Percentiles rank a stretch among this genome's conserved stretches.
Conservation (phyloP, 2,888 invertebrate species). For the Brachyptera putata region DNA sequence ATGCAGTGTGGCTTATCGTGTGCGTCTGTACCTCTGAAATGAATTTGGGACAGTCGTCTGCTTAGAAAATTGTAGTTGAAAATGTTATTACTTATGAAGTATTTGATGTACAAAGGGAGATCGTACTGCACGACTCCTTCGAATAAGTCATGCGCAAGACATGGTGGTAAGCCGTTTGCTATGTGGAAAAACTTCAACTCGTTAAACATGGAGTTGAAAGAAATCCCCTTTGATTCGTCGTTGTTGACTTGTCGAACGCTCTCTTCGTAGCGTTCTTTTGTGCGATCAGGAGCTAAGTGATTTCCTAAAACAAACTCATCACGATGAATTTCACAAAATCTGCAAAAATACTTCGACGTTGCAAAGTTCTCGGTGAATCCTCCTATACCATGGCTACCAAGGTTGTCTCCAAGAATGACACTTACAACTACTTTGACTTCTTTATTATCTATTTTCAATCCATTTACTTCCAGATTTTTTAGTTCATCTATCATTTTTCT, state of each 20-base stretch:
- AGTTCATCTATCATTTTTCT: not conserved
- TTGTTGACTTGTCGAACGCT: not conserved
- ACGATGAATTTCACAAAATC: slow-evolving; percentile 8
- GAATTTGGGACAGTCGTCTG: not conserved
- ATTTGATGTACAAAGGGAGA: too few relatives aligned
- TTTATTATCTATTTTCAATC: not conserved
- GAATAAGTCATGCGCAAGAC: too few relatives aligned
- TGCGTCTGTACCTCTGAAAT: not conserved
- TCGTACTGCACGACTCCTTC: too few relatives aligned
- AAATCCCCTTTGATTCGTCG: slow-evolving; percentile 1
- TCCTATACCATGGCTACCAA: slow-evolving; percentile 11
- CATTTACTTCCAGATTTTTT: slow-evolving; percentile 4
- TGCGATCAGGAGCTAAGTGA: not conserved
- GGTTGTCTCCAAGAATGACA: slow-evolving; percentile 2
- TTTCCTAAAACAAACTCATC: not conserved
- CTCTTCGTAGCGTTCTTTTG: not conserved
- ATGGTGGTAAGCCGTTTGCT: too few relatives aligned
- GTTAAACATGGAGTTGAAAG: not conserved
- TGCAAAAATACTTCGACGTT: slow-evolving; percentile 9
- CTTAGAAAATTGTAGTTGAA: not conserved
- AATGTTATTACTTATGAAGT: too few relatives aligned
- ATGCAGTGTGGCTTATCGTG: not conserved
- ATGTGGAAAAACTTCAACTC: not conserved
- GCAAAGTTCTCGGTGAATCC: slow-evolving; percentile 7
- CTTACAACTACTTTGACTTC: not conserved